A percentile compares a stretch with the other conserved stretches of the same genome.
Evolutionary conservation across 2,797 vertebrate genomes (phyloP).

Genomic region (Toxotes lorentzi): DNA sequence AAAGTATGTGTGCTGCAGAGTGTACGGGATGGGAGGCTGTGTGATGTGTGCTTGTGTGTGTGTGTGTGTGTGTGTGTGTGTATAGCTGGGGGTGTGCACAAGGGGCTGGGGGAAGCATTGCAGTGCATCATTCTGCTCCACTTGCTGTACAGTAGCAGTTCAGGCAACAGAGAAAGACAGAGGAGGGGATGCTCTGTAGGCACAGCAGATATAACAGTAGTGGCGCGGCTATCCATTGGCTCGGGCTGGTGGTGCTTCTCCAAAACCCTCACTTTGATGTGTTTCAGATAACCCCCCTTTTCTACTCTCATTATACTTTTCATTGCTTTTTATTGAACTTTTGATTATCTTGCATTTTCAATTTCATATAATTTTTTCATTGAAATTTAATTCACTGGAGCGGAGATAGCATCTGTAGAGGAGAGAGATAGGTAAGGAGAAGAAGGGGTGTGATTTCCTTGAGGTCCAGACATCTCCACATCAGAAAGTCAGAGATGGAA

Average conservation of each 20-base stretch:
- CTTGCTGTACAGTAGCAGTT: conserved; percentile 78
- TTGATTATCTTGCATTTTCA: conserved; percentile 75
- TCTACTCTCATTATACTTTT: conserved; percentile 75
- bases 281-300: conserved; percentile 68
- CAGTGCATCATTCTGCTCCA: conserved; percentile 88
- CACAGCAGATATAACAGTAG: conserved; percentile 63
- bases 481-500: conserved; percentile 58
- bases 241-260: conserved; percentile 45
- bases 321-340: conserved; percentile 73
- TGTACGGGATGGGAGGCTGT: neutral
- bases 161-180: conserved; percentile 54
- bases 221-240: conserved; percentile 42
- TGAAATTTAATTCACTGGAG: conserved; percentile 67
- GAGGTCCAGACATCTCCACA: conserved; percentile 66
- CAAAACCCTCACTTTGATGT: conserved; percentile 62
- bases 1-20: conserved; percentile 22
- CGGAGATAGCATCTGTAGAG: conserved; percentile 67
- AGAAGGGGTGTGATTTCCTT: conserved; percentile 68
- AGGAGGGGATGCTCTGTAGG: conserved; percentile 52
- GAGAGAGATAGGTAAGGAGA: conserved; percentile 56
- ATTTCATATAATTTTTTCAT: conserved; percentile 66
- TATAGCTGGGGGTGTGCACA: conserved; percentile 44
- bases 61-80: conserved; percentile 32
- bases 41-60: conserved; percentile 15
- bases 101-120: conserved; percentile 69